These are phyloP conservation scores for Laticauda laticaudata DNA, from an alignment of 2,113 vertebrate genomes.

Conservation along the genomic window DNA sequence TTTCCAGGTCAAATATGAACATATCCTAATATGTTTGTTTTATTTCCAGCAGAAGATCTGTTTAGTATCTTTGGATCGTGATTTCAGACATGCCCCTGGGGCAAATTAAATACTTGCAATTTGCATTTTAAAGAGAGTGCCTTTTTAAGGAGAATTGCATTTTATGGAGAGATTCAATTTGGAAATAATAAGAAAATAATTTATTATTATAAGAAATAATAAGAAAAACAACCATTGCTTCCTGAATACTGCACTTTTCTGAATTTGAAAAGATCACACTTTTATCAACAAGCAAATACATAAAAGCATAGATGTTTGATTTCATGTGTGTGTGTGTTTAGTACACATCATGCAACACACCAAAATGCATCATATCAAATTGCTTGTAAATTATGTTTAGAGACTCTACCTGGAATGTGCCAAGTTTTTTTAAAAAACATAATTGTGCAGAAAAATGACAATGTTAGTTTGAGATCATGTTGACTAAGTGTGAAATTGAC, in stretches of 20 bases:
- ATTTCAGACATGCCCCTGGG: neutral
- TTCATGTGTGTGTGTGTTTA: neutral
- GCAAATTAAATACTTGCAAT: neutral
- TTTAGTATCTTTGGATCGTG: neutral
- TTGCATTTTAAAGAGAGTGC: neutral
- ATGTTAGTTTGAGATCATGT: neutral
- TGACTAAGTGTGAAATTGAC: neutral
- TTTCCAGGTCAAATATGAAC: conserved; percentile 66
- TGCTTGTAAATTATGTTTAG: neutral
- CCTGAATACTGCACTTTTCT: neutral
- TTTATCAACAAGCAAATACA: neutral
- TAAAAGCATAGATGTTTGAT: neutral
- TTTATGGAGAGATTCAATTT: neutral
- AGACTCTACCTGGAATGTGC: neutral
- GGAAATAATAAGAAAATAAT: neutral
- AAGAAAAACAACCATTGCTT: neutral
- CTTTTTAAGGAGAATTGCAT: neutral
- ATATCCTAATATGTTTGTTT: neutral
- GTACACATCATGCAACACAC: neutral
- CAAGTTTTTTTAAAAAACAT: neutral
- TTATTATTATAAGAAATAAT: neutral
- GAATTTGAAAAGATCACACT: neutral
- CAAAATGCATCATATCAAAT: neutral
- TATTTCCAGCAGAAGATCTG: neutral
- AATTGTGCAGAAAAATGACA: neutral